Evolutionary conservation across 37 sponge, comb jelly and placozoan genomes (phyloP), one percentile per base, ranked within the genome.

Genomic region (Axinella damicornis): DNA sequence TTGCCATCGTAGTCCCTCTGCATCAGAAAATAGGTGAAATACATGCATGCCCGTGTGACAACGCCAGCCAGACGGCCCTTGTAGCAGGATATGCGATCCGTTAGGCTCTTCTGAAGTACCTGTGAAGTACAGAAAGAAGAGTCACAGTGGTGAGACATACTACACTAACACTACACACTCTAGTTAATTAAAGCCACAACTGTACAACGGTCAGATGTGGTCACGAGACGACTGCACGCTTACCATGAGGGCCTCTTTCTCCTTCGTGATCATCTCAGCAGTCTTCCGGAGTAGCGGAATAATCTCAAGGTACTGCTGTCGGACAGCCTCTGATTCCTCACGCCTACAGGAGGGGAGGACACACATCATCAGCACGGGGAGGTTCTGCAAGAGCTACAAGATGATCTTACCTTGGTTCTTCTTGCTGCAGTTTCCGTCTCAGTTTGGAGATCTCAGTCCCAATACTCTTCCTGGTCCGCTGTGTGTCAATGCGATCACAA

Each of bases 1-100:
- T 78, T 59, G 0, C 98, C 98, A 38, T 80, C 61, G 73, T 98
- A 98, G 55, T 87, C 92, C 25, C 98, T 64, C 73, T 83, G 85
- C 5, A 82, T 70, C 22, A 95, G 82, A 82, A 90, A 65, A 68
- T 79, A 56, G 36, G 87, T 78, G 86, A 98, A 98, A 81, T 71
- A 87, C 28, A 82, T 20, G 34, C 59, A 63, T 0, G 86, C 76
- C 15, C 98, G 41, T 25, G 69, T 34, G 25, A 87, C 74, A 17
- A 91, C 91, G 63, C 78, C 57, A 20, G 89, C 86, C 73, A 78
- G 80, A 2, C 93, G 71, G 14, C 34, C 38, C 31, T 57, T 6
- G 73, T 95, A 91, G 58, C 75, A 71, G 13, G 55, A 57, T 33
- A 80, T 65, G 30, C 95, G 73, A 27, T 64, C 38, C 56, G 61